These are phyloP conservation scores for Laothoe populi DNA, from an alignment of 2,888 invertebrate genomes.

Conservation along the genomic window DNA sequence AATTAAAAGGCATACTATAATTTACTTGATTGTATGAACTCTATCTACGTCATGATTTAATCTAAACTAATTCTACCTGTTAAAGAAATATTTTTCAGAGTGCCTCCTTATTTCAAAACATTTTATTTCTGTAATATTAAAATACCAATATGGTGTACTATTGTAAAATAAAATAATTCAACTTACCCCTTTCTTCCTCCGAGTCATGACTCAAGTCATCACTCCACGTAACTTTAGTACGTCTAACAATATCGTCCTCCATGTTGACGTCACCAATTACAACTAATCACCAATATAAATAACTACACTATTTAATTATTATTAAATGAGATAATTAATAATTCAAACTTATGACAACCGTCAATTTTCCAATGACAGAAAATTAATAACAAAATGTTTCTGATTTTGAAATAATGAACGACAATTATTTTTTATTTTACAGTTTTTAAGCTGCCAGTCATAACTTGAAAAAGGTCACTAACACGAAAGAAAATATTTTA, in stretches of 20 bases:
- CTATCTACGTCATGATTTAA: no score
- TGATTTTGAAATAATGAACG: neutral
- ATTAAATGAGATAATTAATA: neutral
- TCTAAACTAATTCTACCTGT: no score
- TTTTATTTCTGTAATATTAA: no score
- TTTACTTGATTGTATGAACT: no score
- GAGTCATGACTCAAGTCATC: constrained; percentile 81
- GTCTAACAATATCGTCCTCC: constrained; percentile 48
- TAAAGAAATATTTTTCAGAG: no score
- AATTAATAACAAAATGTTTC: neutral
- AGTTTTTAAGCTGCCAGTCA: neutral
- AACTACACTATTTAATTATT: neutral
- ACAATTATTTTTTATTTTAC: constrained; percentile 1
- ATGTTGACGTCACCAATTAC: constrained; percentile 1
- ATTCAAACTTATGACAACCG: neutral
- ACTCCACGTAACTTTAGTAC: constrained; percentile 75
- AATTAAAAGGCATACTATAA: no score
- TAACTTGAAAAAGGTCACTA: neutral
- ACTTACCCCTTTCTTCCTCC: constrained; percentile 76
- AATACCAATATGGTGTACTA: neutral
- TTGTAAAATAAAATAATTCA: neutral
- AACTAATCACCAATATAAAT: neutral
- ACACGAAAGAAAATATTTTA: neutral
- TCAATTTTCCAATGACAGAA: neutral
- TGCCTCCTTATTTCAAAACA: no score